Conservation (phyloP, 64 coral and sea anemone genomes). For the Porites australiensis region DNA sequence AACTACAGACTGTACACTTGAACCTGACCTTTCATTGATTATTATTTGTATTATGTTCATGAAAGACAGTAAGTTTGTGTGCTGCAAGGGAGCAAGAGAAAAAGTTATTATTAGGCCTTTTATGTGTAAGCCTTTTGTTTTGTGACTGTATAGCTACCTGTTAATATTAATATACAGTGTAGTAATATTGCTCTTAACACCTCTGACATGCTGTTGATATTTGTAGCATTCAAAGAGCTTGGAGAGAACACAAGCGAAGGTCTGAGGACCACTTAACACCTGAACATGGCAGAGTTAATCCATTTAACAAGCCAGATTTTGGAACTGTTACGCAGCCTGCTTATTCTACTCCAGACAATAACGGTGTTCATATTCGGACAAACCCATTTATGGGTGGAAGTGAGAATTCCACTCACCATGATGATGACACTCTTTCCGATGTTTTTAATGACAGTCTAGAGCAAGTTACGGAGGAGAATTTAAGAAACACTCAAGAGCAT, state of each 20-base stretch:
- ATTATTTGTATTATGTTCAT: too few species aligned
- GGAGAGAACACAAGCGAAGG: conserved; percentile 76
- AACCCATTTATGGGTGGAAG: conserved; percentile 76
- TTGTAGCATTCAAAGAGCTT: conserved; percentile 94
- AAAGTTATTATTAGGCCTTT: too few species aligned
- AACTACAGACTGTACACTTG: too few species aligned
- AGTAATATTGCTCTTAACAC: too few species aligned
- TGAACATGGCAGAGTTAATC: background rate
- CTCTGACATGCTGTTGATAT: background rate
- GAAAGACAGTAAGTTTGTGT: too few species aligned
- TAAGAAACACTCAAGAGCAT: conserved; percentile 24
- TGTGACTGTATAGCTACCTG: too few species aligned
- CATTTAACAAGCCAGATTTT: conserved; percentile 59
- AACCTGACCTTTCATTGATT: too few species aligned
- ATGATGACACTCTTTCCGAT: conserved; percentile 66
- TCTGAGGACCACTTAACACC: conserved; percentile 2
- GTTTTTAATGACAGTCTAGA: conserved; percentile 97
- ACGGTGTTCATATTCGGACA: conserved; percentile 74
- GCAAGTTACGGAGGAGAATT: conserved; percentile 50
- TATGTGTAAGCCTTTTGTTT: too few species aligned
- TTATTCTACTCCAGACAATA: conserved; percentile 1
- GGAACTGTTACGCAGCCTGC: conserved; percentile 25
- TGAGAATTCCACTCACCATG: conserved; percentile 35
- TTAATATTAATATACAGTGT: too few species aligned
- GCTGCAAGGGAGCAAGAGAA: too few species aligned